Base-by-base conservation (phyloP, 2,888 invertebrate genomes). In the Hylaea fasciaria region DNA sequence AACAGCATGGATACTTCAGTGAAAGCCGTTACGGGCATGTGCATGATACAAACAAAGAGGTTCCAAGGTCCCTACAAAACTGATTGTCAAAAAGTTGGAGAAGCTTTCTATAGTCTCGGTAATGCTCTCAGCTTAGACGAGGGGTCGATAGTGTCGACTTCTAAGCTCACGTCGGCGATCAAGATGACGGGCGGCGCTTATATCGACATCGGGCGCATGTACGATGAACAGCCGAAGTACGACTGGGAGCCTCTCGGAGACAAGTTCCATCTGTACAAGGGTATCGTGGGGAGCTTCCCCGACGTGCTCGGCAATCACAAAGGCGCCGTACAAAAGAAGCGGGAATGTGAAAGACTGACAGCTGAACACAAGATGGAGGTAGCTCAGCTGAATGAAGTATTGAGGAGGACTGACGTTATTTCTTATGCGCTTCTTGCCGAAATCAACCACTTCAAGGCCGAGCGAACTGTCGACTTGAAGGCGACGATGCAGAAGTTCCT, bases 341-440 rank as follows among this genome's bases (percentile, higher is more conserved):
- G 95, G 74, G 98, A 99, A 74, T 97, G 97, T 81, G 97, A 97
- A 80, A 95, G 95, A 73, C 89, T 96, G 73, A 95, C 93, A 2
- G 93, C 94, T 37, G 98, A 98, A 79, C 95, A 96, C 70, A 97
- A 97, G 89, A 95, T 98, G 94, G 95, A 95, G 71, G 94, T 95
- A 62, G 94, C 94, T 14, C 97, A 97, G 78, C 91, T 97, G 65
- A 95, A 95, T 67, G 96, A 96, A 79, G 95, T 98, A 11, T 93
- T 95, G 65, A 94, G 96, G 70, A 94, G 98, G 74, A 97, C 97
- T 0, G 98, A 99, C 85, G 95, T 97, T 13, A 96, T 99, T 77
- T 97, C 98, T 0, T 98, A 98, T 82, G 96, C 98, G 1, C 94
- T 98, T 63, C 94, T 99, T 83, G 98, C 99, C 55, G 99, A 99